phyloP scores from a whole-genome alignment of 1,140 invertebrate genomes.

The Drosophila sp. region DNA sequence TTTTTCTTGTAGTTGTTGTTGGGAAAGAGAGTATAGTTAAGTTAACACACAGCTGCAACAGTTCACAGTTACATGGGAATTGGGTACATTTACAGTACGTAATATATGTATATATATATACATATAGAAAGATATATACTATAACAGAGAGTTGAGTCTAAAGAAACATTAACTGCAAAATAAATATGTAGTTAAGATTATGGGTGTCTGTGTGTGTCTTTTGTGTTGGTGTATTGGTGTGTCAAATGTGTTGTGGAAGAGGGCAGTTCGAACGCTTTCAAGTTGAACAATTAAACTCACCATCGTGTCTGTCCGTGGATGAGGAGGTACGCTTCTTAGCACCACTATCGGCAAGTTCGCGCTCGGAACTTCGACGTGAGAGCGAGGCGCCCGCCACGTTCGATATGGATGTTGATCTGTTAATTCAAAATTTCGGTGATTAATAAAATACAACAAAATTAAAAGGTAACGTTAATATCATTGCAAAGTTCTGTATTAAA shows the following conservation, averaged over 20 bases:
- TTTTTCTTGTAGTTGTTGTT: background rate
- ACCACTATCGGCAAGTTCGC: constrained; percentile 91
- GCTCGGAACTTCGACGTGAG: constrained; percentile 92
- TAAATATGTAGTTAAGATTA: constrained; percentile 66
- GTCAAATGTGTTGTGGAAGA: constrained; percentile 36
- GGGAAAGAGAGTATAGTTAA: constrained; percentile 11
- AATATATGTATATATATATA: constrained; percentile 32
- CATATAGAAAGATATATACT: constrained; percentile 29
- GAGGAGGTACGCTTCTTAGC: constrained; percentile 93
- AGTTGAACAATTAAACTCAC: constrained; percentile 84
- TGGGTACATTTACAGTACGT: constrained; percentile 41
- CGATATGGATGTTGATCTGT: constrained; percentile 91
- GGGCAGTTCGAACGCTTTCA: constrained; percentile 30
- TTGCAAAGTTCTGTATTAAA: too few species aligned
- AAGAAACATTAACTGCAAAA: constrained; percentile 76
- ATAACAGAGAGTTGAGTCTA: constrained; percentile 52
- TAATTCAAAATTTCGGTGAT: too few species aligned
- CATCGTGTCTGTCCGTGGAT: constrained; percentile 90
- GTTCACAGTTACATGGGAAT: constrained; percentile 40
- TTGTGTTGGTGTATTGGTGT: constrained; percentile 15
- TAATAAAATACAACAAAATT: too few species aligned
- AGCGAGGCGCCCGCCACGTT: constrained; percentile 91
- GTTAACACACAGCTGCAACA: constrained; percentile 43
- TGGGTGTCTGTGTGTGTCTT: constrained; percentile 40
- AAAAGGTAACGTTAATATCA: too few species aligned